Conservation (phyloP, 2,888 invertebrate genomes). For the Elaeidobius kamerunicus region DNA sequence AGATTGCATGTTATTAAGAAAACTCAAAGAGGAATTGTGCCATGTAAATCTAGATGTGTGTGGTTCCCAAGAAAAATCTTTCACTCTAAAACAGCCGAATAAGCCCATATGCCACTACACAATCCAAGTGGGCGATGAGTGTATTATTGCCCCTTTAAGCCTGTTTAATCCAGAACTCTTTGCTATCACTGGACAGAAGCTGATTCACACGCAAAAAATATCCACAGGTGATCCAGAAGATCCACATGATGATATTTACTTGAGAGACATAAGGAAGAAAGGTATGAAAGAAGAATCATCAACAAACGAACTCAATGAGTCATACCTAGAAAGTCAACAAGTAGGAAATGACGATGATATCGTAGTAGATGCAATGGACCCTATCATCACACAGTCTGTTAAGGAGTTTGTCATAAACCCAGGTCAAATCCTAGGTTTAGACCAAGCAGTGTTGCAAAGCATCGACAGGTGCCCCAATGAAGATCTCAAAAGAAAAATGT, state of each 20-base stretch:
- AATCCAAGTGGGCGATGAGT: slow-evolving; percentile 82
- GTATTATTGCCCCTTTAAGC: slow-evolving; percentile 85
- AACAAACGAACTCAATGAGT: slow-evolving; percentile 50
- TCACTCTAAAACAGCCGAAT: slow-evolving; percentile 70
- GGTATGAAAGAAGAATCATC: slow-evolving; percentile 60
- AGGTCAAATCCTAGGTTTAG: slow-evolving; percentile 80
- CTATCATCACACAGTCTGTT: slow-evolving; percentile 43
- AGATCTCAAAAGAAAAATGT: slow-evolving; percentile 91
- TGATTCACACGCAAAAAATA: slow-evolving; percentile 68
- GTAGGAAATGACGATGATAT: slow-evolving; percentile 65
- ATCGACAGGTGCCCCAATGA: slow-evolving; percentile 73
- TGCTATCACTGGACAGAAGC: slow-evolving; percentile 76
- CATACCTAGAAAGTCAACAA: slow-evolving; percentile 53
- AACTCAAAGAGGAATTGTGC: slow-evolving; percentile 85
- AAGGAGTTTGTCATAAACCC: slow-evolving; percentile 69
- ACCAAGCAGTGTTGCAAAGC: slow-evolving; percentile 87
- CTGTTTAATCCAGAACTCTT: slow-evolving; percentile 86
- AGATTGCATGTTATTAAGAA: slow-evolving; percentile 77
- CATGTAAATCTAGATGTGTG: slow-evolving; percentile 88
- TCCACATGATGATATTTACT: slow-evolving; percentile 89
- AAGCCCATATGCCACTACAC: slow-evolving; percentile 69
- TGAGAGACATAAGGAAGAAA: slow-evolving; percentile 74
- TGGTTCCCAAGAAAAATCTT: slow-evolving; percentile 81
- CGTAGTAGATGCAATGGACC: slow-evolving; percentile 64
- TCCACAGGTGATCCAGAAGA: slow-evolving; percentile 83